Percentiles rank a stretch among this genome's conserved stretches.
These are phyloP conservation scores for Zoanthus sociatus DNA, from an alignment of 92 coral and sea anemone genomes.

Conservation along the genomic window DNA sequence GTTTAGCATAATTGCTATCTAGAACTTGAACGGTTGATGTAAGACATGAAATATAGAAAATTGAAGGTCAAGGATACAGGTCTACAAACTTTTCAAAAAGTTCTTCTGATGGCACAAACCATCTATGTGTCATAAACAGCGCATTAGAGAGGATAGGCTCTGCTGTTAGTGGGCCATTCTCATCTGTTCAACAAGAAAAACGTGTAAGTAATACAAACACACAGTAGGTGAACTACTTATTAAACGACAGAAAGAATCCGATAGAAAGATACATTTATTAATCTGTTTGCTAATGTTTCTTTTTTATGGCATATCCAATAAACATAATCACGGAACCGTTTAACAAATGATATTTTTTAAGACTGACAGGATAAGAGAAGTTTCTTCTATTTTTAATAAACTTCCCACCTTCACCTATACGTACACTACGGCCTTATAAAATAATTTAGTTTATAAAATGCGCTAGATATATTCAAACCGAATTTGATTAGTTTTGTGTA, in stretches of 20 bases:
- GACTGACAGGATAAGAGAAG: not conserved
- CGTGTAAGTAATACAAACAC: not conserved
- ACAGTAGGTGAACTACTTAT: too few relatives aligned
- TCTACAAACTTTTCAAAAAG: conserved; percentile 79
- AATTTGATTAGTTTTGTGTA: not conserved
- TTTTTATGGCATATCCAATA: not conserved
- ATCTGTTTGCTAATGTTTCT: not conserved
- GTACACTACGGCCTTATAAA: too few relatives aligned
- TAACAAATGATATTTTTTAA: not conserved
- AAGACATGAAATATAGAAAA: not conserved
- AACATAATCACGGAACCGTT: not conserved
- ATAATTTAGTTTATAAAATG: not conserved
- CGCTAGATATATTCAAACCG: not conserved
- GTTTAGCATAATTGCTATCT: not conserved
- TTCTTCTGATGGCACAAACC: conserved; percentile 91
- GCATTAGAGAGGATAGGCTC: conserved; percentile 86
- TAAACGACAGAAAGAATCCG: not conserved
- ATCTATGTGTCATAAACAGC: conserved; percentile 86
- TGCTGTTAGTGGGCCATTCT: conserved; percentile 68
- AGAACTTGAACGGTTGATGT: not conserved
- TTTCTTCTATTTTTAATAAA: not conserved
- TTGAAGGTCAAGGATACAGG: conserved; percentile 74
- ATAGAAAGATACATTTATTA: not conserved
- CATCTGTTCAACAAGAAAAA: conserved; percentile 58
- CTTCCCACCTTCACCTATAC: not conserved